Evolutionary conservation across 2,888 invertebrate species (phyloP), one percentile per base, ranked within the genome.

Genomic region (Lasiommata megera): DNA sequence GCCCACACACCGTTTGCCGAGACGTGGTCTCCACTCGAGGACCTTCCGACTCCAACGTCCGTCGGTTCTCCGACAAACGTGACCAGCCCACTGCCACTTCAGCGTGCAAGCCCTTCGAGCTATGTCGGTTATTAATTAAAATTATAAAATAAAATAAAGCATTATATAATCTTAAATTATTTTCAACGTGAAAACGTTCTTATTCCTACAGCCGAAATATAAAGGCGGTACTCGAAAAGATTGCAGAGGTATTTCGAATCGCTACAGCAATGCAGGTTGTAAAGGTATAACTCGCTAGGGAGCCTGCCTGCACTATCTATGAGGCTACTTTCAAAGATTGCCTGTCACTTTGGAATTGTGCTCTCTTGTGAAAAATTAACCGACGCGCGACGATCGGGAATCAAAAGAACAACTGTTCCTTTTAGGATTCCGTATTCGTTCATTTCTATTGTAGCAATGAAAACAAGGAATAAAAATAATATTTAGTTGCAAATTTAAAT

Each of bases 281-380:
- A 40, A 28, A 11, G 51, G 40, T 41, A 34, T 67, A 58, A 66
- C 57, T 63, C 72, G 54, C 72, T 8, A 7, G 76, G 73, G 75
- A 77, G 64, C 61, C 47, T 57, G 64, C 61, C 47, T 57, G 54
- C 51, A 54, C 54, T 54, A 62, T 64, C 63, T 67, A 65, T 67
- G 65, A 67, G 67, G 70, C 72, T 76, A 72, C 72, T 78, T 68
- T 64, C 70, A 64, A 68, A 76, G 77, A 80, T 79, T 80, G 78
- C 69, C 66, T 64, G 70, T 70, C 74, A 68, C 72, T 73, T 65
- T 68, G 68, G 70, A 69, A 72, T 76, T 74, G 73, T 71, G 68
- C 68, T 68, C 69, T 58, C 64, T 71, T 65, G 66, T 71, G 74
- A 75, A 74, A 71, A 74, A 70, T 76, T 68, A 71, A 70, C 66